Evolutionary conservation across 1,140 invertebrate genomes (phyloP).

Genomic region (Drosophila athabasca): DNA sequence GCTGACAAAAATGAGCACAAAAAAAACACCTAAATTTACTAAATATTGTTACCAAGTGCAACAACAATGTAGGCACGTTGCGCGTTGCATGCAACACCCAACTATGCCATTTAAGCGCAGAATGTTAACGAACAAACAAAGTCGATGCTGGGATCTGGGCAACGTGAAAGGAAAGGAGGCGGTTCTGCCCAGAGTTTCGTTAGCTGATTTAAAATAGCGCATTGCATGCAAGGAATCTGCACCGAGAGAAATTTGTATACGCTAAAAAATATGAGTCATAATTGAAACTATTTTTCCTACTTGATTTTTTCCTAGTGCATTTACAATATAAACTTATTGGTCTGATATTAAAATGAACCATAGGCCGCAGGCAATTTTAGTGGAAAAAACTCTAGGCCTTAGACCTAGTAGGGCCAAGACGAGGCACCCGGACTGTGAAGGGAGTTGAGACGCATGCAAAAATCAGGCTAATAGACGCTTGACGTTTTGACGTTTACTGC

Average conservation of each 20-base stretch:
- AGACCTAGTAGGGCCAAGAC: slow-evolving; percentile 6
- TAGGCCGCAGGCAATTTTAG: slow-evolving; percentile 35
- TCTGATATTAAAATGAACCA: slow-evolving; percentile 47
- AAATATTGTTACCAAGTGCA: slow-evolving; percentile 62
- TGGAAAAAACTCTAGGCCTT: slow-evolving; percentile 8
- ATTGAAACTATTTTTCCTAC: not conserved
- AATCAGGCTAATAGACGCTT: slow-evolving; percentile 78
- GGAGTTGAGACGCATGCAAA: slow-evolving; percentile 38
- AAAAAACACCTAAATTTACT: slow-evolving; percentile 48
- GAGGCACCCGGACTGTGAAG: slow-evolving; percentile 9
- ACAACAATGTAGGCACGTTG: slow-evolving; percentile 27
- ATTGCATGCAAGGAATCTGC: slow-evolving; percentile 43
- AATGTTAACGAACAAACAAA: slow-evolving; percentile 80
- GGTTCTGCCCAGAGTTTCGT: slow-evolving; percentile 46
- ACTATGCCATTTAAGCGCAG: slow-evolving; percentile 56
- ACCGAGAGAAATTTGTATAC: slow-evolving; percentile 5
- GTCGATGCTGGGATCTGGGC: slow-evolving; percentile 40
- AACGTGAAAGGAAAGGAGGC: not conserved
- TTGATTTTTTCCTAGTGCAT: slow-evolving; percentile 22
- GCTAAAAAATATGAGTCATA: not conserved
- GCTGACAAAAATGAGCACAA: slow-evolving; percentile 28
- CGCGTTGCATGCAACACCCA: slow-evolving; percentile 65
- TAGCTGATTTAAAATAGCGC: slow-evolving; percentile 63
- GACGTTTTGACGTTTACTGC: slow-evolving; percentile 77
- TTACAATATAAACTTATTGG: slow-evolving; percentile 35